These are phyloP conservation scores for Phocides pigmalion DNA, from an alignment of 1,140 invertebrate species.

Conservation along the genomic window DNA sequence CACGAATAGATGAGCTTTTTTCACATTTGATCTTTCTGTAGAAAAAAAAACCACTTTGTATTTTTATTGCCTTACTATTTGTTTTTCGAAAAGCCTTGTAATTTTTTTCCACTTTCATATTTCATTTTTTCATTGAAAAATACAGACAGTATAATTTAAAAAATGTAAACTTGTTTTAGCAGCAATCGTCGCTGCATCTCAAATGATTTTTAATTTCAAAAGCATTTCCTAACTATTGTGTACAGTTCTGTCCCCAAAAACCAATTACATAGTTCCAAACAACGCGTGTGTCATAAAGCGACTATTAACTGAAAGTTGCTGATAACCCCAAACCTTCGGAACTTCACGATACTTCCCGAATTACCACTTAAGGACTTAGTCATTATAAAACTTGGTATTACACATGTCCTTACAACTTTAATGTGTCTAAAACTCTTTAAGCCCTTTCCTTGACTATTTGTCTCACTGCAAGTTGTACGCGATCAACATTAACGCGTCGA, in stretches of 20 bases:
- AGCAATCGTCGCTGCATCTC: too few species aligned
- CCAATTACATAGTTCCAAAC: constrained; percentile 19
- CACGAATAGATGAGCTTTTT: too few species aligned
- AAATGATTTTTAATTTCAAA: not conserved
- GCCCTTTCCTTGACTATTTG: constrained; percentile 3
- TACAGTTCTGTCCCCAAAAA: not conserved
- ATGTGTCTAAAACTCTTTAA: constrained; percentile 33
- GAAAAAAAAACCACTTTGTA: too few species aligned
- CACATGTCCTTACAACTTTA: constrained; percentile 32
- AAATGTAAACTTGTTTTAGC: too few species aligned
- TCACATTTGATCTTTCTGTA: too few species aligned
- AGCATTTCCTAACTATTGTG: not conserved
- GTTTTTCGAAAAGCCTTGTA: too few species aligned
- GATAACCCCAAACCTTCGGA: constrained; percentile 26
- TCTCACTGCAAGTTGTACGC: not conserved
- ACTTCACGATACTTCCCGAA: constrained; percentile 33
- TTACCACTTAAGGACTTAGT: constrained; percentile 22
- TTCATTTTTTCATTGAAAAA: too few species aligned
- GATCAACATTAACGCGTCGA: not conserved
- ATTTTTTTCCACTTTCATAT: too few species aligned
- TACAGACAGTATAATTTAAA: too few species aligned
- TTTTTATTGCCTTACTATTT: too few species aligned
- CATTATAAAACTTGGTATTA: constrained; percentile 36
- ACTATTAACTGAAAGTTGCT: constrained; percentile 31
- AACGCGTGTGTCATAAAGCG: constrained; percentile 20